These are phyloP conservation scores for Pseudachorutes palmiensis DNA, from an alignment of 1,140 invertebrate genomes.

Conservation along the genomic window DNA sequence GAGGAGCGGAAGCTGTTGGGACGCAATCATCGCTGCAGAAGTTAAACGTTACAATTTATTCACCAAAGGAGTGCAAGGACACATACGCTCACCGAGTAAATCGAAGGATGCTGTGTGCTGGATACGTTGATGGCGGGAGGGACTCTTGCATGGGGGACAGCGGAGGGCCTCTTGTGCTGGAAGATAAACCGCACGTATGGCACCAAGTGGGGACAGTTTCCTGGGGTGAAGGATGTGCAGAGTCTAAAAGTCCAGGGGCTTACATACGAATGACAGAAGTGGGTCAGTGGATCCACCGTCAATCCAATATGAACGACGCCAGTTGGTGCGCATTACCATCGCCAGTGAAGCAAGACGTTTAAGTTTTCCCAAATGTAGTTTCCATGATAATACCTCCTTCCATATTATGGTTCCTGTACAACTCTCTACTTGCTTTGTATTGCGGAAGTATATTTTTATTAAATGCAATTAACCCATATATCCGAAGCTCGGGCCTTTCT, in stretches of 20 bases:
- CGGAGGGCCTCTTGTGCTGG: conserved; percentile 27
- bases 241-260: conserved; percentile 28
- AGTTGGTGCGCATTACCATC: conserved; percentile 19
- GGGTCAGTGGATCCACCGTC: conserved; percentile 29
- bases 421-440: background rate
- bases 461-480: background rate
- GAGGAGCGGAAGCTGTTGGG: background rate
- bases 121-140: conserved; percentile 20
- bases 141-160: conserved; percentile 35
- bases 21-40: conserved; percentile 26
- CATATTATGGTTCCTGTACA: too few relatives aligned
- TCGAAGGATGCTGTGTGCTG: conserved; percentile 34
- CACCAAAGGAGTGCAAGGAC: conserved; percentile 25
- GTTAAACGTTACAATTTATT: conserved; percentile 28
- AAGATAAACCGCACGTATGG: conserved; percentile 27
- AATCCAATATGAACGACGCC: conserved; percentile 25
- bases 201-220: conserved; percentile 29
- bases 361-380: too few relatives aligned
- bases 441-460: background rate
- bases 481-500: too few relatives aligned
- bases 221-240: conserved; percentile 34
- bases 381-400: too few relatives aligned
- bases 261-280: conserved; percentile 33
- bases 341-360: background rate
- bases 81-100: conserved; percentile 29